Conservation (phyloP, 2,113 vertebrate species). For the Pagrus major region DNA sequence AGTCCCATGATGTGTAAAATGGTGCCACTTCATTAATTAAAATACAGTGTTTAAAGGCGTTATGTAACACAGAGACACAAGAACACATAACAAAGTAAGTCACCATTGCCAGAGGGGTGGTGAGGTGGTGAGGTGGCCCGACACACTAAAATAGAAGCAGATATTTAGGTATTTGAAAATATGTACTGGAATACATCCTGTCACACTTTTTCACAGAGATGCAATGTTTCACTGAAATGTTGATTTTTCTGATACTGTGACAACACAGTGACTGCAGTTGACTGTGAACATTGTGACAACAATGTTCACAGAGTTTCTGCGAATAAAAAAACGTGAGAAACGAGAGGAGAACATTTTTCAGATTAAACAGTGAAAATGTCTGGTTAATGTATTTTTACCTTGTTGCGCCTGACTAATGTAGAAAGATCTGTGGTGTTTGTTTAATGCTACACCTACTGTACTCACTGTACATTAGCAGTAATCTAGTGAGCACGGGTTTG, state of each 20-base stretch:
- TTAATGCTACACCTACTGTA: no score
- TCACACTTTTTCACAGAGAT: neutral
- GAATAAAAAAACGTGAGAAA: neutral
- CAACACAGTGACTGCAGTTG: neutral
- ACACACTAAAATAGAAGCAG: neutral
- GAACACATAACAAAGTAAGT: neutral
- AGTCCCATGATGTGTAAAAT: neutral
- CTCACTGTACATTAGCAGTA: no score
- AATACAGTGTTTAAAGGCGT: slow-evolving; percentile 1
- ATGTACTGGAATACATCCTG: neutral
- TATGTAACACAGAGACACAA: neutral
- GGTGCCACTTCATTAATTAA: slow-evolving; percentile 10
- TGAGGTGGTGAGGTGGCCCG: neutral
- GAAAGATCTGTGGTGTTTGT: no score
- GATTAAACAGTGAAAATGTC: no score
- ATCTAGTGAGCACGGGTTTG: no score
- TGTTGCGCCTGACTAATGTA: no score
- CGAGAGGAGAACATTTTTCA: no score
- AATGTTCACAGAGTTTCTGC: neutral
- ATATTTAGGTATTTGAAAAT: neutral
- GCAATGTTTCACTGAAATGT: neutral
- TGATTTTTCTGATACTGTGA: neutral
- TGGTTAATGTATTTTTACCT: neutral
- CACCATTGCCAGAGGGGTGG: neutral
- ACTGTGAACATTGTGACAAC: neutral